Evolutionary conservation across 2,113 vertebrate species (phyloP).

Genomic region (Bufo bufo): DNA sequence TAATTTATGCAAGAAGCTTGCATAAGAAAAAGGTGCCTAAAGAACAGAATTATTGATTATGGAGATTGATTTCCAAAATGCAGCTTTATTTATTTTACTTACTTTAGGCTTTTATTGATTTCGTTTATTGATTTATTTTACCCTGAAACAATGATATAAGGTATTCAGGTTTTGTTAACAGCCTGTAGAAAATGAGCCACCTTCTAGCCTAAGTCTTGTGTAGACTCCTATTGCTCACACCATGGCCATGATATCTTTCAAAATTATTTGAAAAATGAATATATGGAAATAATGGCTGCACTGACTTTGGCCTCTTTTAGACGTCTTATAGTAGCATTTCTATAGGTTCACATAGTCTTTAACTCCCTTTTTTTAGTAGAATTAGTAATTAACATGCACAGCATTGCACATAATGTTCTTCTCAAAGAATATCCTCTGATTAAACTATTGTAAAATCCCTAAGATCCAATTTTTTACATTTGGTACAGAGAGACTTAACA

Average conservation of each 20-base stretch:
- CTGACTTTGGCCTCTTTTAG: not conserved
- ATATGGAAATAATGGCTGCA: too few species aligned
- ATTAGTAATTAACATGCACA: conserved; percentile 22
- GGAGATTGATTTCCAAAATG: too few species aligned
- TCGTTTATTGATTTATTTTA: not conserved
- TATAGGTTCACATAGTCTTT: not conserved
- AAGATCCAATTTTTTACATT: conserved; percentile 7
- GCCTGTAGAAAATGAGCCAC: not conserved
- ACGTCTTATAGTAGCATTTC: not conserved
- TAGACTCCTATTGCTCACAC: too few species aligned
- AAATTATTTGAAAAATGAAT: not conserved
- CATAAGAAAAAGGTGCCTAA: not conserved
- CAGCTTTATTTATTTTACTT: too few species aligned
- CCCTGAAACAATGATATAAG: too few species aligned
- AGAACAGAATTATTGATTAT: not conserved
- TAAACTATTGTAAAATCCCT: conserved; percentile 43
- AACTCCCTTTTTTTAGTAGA: not conserved
- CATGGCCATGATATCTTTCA: not conserved
- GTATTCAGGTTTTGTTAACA: not conserved
- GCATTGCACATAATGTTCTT: not conserved
- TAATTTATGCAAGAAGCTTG: too few species aligned
- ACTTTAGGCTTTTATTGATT: not conserved
- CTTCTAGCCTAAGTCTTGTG: not conserved
- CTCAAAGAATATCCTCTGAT: conserved; percentile 19
- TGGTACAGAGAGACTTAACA: not conserved